These are phyloP conservation scores for Spialia ferax DNA, from an alignment of 2,888 invertebrate species.

Conservation along the genomic window DNA sequence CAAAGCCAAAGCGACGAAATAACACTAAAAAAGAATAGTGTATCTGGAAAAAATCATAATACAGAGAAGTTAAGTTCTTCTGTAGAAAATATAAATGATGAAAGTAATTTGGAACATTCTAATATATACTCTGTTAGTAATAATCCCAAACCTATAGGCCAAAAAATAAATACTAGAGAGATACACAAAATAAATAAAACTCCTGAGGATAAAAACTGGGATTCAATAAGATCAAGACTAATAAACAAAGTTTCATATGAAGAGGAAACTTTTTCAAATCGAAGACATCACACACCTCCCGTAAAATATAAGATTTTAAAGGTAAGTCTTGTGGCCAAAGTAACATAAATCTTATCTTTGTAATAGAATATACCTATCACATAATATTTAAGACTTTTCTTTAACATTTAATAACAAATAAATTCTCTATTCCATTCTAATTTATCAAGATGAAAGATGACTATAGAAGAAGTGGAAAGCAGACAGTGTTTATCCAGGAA, in stretches of 20 bases:
- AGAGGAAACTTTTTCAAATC: background rate
- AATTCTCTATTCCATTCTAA: background rate
- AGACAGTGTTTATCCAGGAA: constrained; percentile 57
- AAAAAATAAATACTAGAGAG: background rate
- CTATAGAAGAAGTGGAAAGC: constrained; percentile 46
- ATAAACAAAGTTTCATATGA: background rate
- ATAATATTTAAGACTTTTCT: too few species aligned
- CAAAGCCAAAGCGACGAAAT: constrained; percentile 28
- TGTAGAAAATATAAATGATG: background rate
- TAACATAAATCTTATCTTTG: too few species aligned
- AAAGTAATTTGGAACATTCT: background rate
- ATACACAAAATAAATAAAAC: background rate
- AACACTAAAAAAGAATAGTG: background rate
- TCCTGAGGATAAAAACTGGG: background rate
- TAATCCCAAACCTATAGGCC: background rate
- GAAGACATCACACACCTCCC: constrained; percentile 25
- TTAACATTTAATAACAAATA: background rate
- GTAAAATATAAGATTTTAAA: constrained; percentile 57
- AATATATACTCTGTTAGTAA: background rate
- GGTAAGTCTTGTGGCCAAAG: constrained; percentile 47
- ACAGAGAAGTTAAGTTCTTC: background rate
- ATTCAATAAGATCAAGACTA: background rate
- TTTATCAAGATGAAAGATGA: background rate
- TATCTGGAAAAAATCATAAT: background rate
- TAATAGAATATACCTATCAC: too few species aligned